Conservation (phyloP, 2,888 invertebrate species). For the Rhorus exstirpatorius region DNA sequence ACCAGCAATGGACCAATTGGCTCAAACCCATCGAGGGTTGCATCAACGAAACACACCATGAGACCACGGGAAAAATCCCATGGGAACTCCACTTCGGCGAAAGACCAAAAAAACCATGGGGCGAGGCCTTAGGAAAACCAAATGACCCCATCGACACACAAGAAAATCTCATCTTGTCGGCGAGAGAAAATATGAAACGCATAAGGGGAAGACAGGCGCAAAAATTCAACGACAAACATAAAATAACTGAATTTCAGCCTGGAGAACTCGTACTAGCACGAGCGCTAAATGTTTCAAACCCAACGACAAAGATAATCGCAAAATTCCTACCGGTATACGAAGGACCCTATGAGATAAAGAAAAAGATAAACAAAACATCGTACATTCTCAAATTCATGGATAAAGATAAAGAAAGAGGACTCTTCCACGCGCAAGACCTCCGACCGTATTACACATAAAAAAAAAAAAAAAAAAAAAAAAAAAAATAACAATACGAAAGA, state of each 20-base stretch:
- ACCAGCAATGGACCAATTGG: constrained; percentile 48
- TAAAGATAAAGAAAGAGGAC: neutral
- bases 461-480: constrained; percentile 51
- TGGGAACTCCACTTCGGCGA: constrained; percentile 39
- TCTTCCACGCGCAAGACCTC: constrained; percentile 20
- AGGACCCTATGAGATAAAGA: constrained; percentile 7
- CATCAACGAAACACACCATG: constrained; percentile 55
- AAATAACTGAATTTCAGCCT: neutral
- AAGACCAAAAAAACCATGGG: constrained; percentile 20
- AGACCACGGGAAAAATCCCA: constrained; percentile 43
- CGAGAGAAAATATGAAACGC: neutral
- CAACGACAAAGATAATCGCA: neutral
- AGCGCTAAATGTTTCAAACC: constrained; percentile 12
- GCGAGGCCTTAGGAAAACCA: neutral
- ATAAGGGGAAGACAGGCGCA: neutral
- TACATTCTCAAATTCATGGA: neutral
- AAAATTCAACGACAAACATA: neutral
- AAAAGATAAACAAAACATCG: neutral
- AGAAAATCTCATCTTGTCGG: neutral
- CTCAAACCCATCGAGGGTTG: constrained; percentile 38
- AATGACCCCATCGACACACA: neutral
- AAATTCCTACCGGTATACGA: constrained; percentile 39
- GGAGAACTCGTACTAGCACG: neutral
- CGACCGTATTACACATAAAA: constrained; percentile 8
- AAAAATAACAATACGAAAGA: no score